phyloP scores from a whole-genome alignment of 2,113 vertebrate species.

The Gorsachius goisagi region DNA sequence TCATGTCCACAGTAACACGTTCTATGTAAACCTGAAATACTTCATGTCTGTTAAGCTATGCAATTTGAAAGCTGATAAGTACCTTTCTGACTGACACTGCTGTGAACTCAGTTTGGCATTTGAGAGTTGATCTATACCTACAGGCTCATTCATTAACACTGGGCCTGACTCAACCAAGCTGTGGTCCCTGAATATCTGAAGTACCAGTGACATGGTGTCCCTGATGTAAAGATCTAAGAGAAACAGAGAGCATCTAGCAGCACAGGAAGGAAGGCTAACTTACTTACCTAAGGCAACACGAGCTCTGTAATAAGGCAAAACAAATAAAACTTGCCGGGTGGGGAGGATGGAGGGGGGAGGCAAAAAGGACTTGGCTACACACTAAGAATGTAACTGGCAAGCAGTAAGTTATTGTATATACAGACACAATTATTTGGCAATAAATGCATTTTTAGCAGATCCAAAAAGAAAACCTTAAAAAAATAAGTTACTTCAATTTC shows the following conservation, averaged over 20 bases:
- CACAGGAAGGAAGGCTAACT: neutral
- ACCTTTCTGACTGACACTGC: neutral
- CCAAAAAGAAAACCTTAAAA: neutral
- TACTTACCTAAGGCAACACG: neutral
- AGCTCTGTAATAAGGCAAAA: neutral
- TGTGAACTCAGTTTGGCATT: neutral
- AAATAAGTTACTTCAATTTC: neutral
- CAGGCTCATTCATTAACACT: neutral
- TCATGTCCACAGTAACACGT: fast-evolving
- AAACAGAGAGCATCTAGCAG: neutral
- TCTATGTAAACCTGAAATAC: neutral
- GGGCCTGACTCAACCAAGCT: neutral
- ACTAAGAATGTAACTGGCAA: neutral
- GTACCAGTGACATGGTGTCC: neutral
- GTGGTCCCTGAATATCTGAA: neutral
- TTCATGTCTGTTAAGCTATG: neutral
- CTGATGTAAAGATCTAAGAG: neutral
- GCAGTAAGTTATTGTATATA: neutral
- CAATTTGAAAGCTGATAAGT: neutral
- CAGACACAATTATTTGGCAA: neutral
- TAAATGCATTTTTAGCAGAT: neutral
- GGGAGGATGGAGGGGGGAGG: too few species aligned
- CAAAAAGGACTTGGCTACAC: neutral
- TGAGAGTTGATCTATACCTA: neutral
- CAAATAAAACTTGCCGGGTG: neutral